These are phyloP conservation scores for Trochalopteron elliotii DNA, from an alignment of 2,113 vertebrate species.

Conservation along the genomic window DNA sequence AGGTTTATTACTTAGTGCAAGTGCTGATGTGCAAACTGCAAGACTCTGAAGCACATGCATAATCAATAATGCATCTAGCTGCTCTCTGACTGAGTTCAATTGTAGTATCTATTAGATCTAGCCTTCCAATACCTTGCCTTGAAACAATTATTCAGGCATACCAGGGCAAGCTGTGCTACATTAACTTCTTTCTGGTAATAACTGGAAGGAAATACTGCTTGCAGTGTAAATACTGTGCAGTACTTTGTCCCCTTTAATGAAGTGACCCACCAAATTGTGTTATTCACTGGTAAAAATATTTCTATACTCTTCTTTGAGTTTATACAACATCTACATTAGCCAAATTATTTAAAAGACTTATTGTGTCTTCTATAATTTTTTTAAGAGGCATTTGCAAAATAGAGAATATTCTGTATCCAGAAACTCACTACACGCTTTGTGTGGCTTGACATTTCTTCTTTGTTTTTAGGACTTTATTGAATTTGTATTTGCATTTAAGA, in stretches of 20 bases:
- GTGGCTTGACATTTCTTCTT: background rate
- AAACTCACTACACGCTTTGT: background rate
- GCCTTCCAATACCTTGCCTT: conserved; percentile 25
- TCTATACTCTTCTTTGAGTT: background rate
- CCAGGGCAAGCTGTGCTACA: background rate
- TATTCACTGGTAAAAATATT: background rate
- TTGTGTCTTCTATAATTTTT: background rate
- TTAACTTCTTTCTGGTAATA: conserved; percentile 11
- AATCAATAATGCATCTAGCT: conserved; percentile 64
- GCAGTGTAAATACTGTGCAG: background rate
- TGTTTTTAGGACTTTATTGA: background rate
- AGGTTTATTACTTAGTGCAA: conserved; percentile 50
- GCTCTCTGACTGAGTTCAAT: conserved; percentile 19
- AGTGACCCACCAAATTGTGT: background rate
- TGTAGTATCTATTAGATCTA: conserved; percentile 37
- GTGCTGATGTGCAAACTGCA: conserved; percentile 46
- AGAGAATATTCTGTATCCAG: background rate
- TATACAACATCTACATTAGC: background rate
- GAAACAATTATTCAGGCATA: conserved; percentile 58
- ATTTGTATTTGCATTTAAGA: background rate
- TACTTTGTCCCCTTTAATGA: background rate
- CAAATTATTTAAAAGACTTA: background rate
- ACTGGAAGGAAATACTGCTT: background rate
- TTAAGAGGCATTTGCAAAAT: background rate
- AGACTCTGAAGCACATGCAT: background rate